Evolutionary conservation across 2,797 vertebrate genomes (phyloP), one percentile per base, ranked within the genome.

Genomic region (Melanotaenia maccullochi): DNA sequence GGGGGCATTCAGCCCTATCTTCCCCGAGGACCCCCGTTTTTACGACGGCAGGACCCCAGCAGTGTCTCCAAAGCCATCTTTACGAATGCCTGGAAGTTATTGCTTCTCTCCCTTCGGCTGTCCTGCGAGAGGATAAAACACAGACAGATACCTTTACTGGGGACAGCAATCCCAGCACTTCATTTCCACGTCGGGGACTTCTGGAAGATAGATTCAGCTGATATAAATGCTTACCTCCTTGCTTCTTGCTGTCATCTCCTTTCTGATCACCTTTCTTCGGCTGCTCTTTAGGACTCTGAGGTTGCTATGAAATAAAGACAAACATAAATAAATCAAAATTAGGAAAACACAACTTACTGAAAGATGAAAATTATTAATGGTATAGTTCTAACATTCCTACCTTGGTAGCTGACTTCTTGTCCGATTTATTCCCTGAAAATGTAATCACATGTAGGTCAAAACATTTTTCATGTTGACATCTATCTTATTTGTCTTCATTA

Each of bases 51-150:
- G 77, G 94, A 95, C 68, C 94, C 94, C 85, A 95, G 90, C 75
- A 95, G 84, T 25, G 93, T 95, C 89, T 96, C 93, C 91, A 95
- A 87, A 77, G 94, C 94, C 93, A 95, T 93, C 87, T 94, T 95
- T 80, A 95, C 92, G 58, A 95, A 95, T 0, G 92, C 92, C 89
- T 95, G 94, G 91, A 95, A 95, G 83, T 95, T 95, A 95, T 74
- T 95, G 95, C 93, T 96, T 95, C 95, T 95, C 94, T 95, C 92
- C 93, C 94, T 95, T 95, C 91, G 89, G 94, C 94, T 95, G 94
- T 95, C 95, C 95, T 95, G 93, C 79, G n/a, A 85, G 76, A 83
- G 83, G 76, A 77, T 16, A 64, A 66, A 68, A 87, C 83, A 89
- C 65, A 89, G 82, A 90, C 70, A 90, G 87, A 93, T 90, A 92